These are phyloP conservation scores for Acrobasis consociella DNA, from an alignment of 2,888 invertebrate species.

Conservation along the genomic window DNA sequence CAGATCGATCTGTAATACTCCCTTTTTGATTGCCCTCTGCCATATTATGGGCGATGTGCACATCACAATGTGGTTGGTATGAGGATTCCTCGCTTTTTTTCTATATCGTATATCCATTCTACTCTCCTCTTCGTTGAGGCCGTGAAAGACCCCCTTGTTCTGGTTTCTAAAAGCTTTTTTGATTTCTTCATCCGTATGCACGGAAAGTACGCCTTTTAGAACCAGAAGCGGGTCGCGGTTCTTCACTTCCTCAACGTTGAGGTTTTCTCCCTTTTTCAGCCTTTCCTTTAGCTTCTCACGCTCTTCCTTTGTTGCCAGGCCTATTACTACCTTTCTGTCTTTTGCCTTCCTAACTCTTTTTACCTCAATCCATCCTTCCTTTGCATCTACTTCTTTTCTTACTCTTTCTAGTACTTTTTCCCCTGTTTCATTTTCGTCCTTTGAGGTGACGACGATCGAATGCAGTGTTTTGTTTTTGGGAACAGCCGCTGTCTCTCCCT, in stretches of 20 bases:
- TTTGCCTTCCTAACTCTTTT: neutral
- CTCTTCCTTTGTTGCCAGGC: neutral
- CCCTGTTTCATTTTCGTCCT: neutral
- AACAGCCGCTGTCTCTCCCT: too few species aligned
- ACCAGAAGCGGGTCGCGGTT: constrained; percentile 1
- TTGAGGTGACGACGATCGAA: neutral
- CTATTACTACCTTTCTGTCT: neutral
- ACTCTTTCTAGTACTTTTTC: constrained; percentile 1
- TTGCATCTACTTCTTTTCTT: neutral
- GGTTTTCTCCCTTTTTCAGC: neutral
- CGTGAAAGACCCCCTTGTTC: neutral
- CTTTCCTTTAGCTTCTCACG: neutral
- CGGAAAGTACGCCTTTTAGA: neutral
- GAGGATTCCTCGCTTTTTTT: neutral
- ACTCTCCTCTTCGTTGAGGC: neutral
- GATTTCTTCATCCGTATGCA: neutral
- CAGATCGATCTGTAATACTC: neutral
- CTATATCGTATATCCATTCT: neutral
- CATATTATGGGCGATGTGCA: neutral
- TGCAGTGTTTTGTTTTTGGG: neutral
- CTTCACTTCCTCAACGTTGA: neutral
- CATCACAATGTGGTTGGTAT: neutral
- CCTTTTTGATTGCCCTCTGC: neutral
- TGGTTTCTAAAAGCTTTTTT: neutral
- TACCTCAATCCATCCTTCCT: neutral